Percentiles rank a stretch among this genome's conserved stretches.
phyloP scores from a whole-genome alignment of 2,113 vertebrate species.

The Mugil cephalus region DNA sequence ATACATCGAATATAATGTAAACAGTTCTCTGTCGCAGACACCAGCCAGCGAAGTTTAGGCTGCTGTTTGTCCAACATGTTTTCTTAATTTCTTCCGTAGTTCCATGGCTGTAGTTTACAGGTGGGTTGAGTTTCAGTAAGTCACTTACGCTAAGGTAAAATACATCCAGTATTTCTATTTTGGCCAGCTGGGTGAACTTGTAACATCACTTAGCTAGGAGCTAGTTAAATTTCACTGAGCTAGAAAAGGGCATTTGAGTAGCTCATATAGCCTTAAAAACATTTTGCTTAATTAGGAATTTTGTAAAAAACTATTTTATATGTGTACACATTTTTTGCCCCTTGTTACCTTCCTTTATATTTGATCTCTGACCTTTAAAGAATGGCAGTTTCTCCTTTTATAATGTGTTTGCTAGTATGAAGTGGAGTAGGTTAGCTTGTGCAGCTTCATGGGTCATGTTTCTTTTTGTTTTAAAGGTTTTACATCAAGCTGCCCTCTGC shows the following conservation, averaged over 20 bases:
- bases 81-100: not conserved
- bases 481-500: not conserved
- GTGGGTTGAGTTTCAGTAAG: slow-evolving; percentile 31
- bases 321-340: too few relatives aligned
- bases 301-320: too few relatives aligned
- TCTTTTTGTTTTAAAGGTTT: slow-evolving; percentile 19
- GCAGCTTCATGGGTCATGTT: not conserved
- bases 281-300: too few relatives aligned
- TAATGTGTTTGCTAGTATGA: too few relatives aligned
- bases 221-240: not conserved
- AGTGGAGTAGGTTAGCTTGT: not conserved
- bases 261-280: too few relatives aligned
- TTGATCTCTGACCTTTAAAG: too few relatives aligned
- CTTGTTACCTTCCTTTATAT: too few relatives aligned
- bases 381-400: too few relatives aligned
- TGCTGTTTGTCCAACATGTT: not conserved
- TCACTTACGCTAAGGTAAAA: slow-evolving; percentile 35
- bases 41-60: not conserved
- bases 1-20: slow-evolving; percentile 41
- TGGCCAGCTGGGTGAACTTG: not conserved
- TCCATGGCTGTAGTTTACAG: not conserved
- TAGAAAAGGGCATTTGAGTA: not conserved
- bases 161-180: not conserved
- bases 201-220: too few relatives aligned
- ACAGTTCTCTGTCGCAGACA: not conserved